Evolutionary conservation across 2,797 vertebrate species (phyloP).

Genomic region (Caiman crocodilus): DNA sequence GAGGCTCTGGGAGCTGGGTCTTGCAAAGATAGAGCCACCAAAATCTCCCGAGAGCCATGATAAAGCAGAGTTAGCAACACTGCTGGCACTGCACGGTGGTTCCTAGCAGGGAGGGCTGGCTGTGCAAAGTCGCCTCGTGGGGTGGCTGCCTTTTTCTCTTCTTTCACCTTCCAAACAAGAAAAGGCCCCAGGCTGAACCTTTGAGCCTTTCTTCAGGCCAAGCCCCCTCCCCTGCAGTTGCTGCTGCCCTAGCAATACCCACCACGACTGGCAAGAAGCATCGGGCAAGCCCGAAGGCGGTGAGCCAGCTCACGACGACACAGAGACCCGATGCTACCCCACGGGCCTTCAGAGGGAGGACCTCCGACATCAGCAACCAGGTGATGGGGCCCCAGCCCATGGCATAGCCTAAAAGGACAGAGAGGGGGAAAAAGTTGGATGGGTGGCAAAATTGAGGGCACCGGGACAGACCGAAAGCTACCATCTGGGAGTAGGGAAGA

Average conservation of each 20-base stretch:
- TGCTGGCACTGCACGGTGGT: not conserved
- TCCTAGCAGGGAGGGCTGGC: not conserved
- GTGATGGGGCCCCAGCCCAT: constrained; percentile 98
- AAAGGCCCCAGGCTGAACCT: not conserved
- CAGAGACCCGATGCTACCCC: constrained; percentile 93
- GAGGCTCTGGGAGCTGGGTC: not conserved
- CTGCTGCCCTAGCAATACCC: constrained; percentile 41
- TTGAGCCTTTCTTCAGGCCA: not conserved
- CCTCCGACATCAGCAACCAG: constrained; percentile 97
- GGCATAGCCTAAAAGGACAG: constrained; percentile 87
- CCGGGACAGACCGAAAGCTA: not conserved
- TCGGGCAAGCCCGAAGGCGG: constrained; percentile 89
- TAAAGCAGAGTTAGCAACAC: not conserved
- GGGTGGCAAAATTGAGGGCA: not conserved
- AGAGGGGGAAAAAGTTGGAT: not conserved
- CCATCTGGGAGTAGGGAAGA: not conserved
- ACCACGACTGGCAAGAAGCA: constrained; percentile 88
- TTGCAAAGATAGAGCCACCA: not conserved
- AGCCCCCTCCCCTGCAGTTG: not conserved
- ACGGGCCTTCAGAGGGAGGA: constrained; percentile 90
- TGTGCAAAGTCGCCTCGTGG: too few species aligned
- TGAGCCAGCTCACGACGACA: constrained; percentile 93
- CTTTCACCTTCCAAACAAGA: not conserved
- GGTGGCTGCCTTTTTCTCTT: not conserved
- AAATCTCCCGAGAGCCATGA: not conserved